phyloP scores from a whole-genome alignment of 2,113 vertebrate genomes.

The Spermophilus dauricus region DNA sequence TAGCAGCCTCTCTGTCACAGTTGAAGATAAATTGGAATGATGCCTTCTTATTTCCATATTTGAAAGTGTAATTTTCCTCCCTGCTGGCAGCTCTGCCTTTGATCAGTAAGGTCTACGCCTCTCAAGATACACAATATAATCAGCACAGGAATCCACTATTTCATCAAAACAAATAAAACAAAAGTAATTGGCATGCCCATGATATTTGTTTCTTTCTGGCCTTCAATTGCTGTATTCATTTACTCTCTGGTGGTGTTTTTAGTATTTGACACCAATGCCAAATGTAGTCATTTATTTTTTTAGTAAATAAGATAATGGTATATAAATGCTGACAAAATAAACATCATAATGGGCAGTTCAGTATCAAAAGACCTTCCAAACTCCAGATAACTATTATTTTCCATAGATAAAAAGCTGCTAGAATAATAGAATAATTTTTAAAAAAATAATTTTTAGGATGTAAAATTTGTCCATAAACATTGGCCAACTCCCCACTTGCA shows the following conservation, averaged over 20 bases:
- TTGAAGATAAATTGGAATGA: slow-evolving; percentile 10
- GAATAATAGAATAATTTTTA: neutral
- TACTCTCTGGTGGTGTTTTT: slow-evolving; percentile 26
- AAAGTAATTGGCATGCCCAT: slow-evolving; percentile 27
- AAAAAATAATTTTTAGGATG: neutral
- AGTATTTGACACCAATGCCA: slow-evolving; percentile 28
- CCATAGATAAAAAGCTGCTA: neutral
- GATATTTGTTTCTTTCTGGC: neutral
- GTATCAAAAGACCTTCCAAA: slow-evolving; percentile 32
- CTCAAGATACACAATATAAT: neutral
- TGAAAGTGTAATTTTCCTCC: slow-evolving; percentile 41
- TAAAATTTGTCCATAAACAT: neutral
- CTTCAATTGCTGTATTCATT: neutral
- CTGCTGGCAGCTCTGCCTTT: neutral
- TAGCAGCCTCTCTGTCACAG: neutral
- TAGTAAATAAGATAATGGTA: slow-evolving; percentile 19
- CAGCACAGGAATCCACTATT: neutral
- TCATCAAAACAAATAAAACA: neutral
- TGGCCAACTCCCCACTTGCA: neutral
- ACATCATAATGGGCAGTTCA: neutral
- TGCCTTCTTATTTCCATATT: slow-evolving; percentile 28
- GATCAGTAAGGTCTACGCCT: slow-evolving; percentile 8
- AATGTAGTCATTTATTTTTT: slow-evolving; percentile 21
- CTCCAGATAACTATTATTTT: neutral
- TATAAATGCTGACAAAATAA: neutral